Evolutionary conservation across 2,888 invertebrate species (phyloP).

Genomic region (Phengaris alcon): DNA sequence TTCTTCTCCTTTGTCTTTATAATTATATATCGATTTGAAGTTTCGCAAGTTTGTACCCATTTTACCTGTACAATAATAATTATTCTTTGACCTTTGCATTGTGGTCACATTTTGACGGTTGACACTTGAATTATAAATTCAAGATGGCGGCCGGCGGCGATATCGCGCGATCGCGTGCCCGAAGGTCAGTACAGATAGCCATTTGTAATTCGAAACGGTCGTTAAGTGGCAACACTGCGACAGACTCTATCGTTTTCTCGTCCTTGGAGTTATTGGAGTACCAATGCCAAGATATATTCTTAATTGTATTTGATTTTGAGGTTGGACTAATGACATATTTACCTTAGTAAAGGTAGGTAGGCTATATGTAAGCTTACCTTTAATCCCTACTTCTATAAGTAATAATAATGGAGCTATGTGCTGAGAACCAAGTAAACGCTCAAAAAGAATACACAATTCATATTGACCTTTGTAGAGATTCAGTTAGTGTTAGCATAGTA

Average conservation of each 20-base stretch:
- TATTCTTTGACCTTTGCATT: slow-evolving; percentile 20
- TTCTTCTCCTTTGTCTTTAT: too few species aligned
- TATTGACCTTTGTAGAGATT: too few species aligned
- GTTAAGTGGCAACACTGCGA: slow-evolving; percentile 49
- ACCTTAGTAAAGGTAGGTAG: background rate
- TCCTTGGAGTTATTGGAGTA: slow-evolving; percentile 42
- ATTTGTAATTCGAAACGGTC: slow-evolving; percentile 53
- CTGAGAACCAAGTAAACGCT: too few species aligned
- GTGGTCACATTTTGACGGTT: slow-evolving; percentile 26
- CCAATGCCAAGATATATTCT: slow-evolving; percentile 29
- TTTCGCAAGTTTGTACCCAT: background rate
- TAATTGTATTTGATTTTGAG: slow-evolving; percentile 23
- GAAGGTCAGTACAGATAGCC: slow-evolving; percentile 45
- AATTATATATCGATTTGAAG: too few species aligned
- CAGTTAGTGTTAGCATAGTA: too few species aligned
- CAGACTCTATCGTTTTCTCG: slow-evolving; percentile 43
- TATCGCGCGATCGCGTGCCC: slow-evolving; percentile 53
- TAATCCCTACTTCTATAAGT: too few species aligned
- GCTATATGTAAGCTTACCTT: too few species aligned
- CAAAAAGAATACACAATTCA: too few species aligned
- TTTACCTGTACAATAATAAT: background rate
- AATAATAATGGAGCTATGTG: too few species aligned
- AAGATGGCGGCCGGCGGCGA: slow-evolving; percentile 47
- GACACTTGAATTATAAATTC: slow-evolving; percentile 41
- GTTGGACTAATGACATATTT: slow-evolving; percentile 4